Evolutionary conservation across 2,797 vertebrate genomes (phyloP), one percentile per base, ranked within the genome.

Genomic region (Cygnus olor): DNA sequence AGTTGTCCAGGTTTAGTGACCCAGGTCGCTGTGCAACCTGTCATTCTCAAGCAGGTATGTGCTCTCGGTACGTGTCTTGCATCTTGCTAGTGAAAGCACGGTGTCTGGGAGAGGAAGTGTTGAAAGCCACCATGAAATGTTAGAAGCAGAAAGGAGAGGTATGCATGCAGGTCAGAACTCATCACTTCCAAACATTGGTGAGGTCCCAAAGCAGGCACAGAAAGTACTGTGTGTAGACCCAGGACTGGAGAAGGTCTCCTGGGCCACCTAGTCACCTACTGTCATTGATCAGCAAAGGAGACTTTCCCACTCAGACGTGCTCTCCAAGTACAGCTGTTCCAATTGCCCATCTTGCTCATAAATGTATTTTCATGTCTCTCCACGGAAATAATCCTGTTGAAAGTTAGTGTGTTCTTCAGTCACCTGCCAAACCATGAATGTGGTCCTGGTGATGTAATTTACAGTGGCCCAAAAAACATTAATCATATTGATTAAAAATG

Each of bases 51-150:
- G 42, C 65, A 57, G 30, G 25, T 34, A 20, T 14, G 21, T 6
- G 57, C 49, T 85, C 80, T 47, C 21, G 4, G 63, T 18, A 25
- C 0, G 0, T 28, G 66, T 38, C 57, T 9, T 2, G 6, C 12
- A 57, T 27, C 47, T 40, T 44, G 49, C 24, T 24, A n/a, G 44
- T 5, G 30, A 61, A 81, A 89, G n/a, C 47, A 66, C 24, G 4
- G 20, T 19, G 28, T 54, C 51, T 80, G 56, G 45, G 56, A 57
- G 64, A 30, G 15, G 24, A 65, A 69, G 63, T 3, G 32, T 34
- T 81, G 64, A 54, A 88, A 77, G 56, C 38, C 36, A 66, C 16
- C 2, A 0, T 12, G 30, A 78, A 61, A 70, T n/a, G 14, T 65
- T 44, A 49, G 57, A 32, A 72, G 53, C 24, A 81, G 71, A 69